Evolutionary conservation across 64 coral and sea anemone genomes (phyloP), one percentile per base, ranked within the genome.

Genomic region (Stichodactyla mertensii): DNA sequence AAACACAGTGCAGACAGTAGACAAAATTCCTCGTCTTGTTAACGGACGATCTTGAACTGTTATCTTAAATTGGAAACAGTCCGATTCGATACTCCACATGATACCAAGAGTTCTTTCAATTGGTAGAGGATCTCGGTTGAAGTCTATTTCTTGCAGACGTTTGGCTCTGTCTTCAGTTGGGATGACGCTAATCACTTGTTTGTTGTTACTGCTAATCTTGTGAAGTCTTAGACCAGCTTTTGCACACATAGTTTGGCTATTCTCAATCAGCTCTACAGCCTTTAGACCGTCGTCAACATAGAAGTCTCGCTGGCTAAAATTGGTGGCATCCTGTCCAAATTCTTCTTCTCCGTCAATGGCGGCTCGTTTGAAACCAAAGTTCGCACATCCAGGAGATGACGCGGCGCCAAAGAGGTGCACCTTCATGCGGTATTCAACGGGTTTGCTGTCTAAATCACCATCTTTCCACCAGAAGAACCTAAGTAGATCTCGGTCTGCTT

Each of bases 21-120:
- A 71, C 67, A 11, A 27, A 27, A 71, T 71, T 20, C 67, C 67
- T 71, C 18, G 18, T 71, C 67, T 71, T 22, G 67, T 71, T 22
- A 20, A 71, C 19, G 67, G 67, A 27, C 67, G 18, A 71, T 71
- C 67, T 71, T 64, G 61, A 20, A 64, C 13, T 16, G 61, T 64
- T 13, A 64, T 11, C 20, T 27, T 71, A 71, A 71, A 71, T 27
- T 71, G 18, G 24, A 71, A 71, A 24, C 24, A 71, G 23, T 89
- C 87, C 16, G 87, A 89, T 55, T 89, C 78, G 59, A 89, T 89
- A 16, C 78, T 82, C 87, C 87, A 89, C 51, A 18, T 66, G 51
- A 55, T 83, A 45, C 87, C 87, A 27, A 89, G 77, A 61, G 57
- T 77, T 22, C 87, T 45, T 67, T 89, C 51, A 26, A 82, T 71